Base-by-base conservation (phyloP, 2,888 invertebrate species). In the Mythimna ferrago region DNA sequence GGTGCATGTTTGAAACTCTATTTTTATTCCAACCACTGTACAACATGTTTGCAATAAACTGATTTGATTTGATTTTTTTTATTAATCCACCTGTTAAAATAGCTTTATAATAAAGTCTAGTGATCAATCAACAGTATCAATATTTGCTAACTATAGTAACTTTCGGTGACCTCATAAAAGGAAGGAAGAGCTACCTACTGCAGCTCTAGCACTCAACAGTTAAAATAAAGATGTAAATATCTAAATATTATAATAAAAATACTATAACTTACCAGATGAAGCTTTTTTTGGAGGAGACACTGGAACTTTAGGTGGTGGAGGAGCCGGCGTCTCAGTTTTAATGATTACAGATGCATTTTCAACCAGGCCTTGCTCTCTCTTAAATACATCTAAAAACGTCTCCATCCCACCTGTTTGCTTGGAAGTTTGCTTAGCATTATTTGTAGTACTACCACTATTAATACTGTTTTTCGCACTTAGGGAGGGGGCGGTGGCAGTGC, bases 321-420 rank as follows among this genome's bases (percentile, higher is more conserved):
- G 69, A 53, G 81, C 73, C 60, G 76, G 51, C 2, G 90, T 84
- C 78, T 96, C 95, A 81, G 87, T 91, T 91, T 93, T 94, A n/a
- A 92, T 86, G 73, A 86, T 83, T 53, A 89, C 82, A 51, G 84
- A 66, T 44, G 82, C 71, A 75, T 87, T 90, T 67, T 91, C 92
- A 73, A 92, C 89, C 69, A 93, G 85, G 44, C 95, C 94, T 84
- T 96, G 96, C 82, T 96, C 96, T 87, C 96, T 92, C 80, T 96
- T 96, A 81, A 95, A 96, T 58, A 96, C 96, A 94, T 96, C 96
- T 80, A 96, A 87, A 89, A 95, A 96, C 11, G 95, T 96, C 86
- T 95, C 95, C 11, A 90, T 76, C 2, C 87, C 77, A 63, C 75
- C 90, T 64, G 88, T 78, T 58, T 85, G 87, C 76, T 93, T 93